Percentiles rank a stretch among this genome's conserved stretches.
These are phyloP conservation scores for Pseudanteris insignis DNA, from an alignment of 2,888 invertebrate genomes.

Conservation along the genomic window DNA sequence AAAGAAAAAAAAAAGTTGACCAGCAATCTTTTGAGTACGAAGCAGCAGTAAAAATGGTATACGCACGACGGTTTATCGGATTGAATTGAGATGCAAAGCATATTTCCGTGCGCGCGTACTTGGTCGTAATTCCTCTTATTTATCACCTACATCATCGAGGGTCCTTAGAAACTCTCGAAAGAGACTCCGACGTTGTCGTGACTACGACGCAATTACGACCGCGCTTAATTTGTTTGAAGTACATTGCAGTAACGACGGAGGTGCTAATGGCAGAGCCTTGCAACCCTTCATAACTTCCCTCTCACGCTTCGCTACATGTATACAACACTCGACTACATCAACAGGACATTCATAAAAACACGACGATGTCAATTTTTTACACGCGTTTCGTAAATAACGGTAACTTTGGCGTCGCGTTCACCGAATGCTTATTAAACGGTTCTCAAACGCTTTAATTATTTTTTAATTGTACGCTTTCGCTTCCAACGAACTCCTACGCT, in stretches of 20 bases:
- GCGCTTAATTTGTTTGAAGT: slow-evolving; percentile 66
- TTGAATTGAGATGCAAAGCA: slow-evolving; percentile 36
- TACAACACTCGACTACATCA: slow-evolving; percentile 48
- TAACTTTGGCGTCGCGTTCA: background rate
- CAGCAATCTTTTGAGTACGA: slow-evolving; percentile 2
- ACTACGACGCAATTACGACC: slow-evolving; percentile 61
- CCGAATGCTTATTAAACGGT: background rate
- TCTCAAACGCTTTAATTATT: slow-evolving; percentile 19
- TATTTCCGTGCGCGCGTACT: slow-evolving; percentile 29
- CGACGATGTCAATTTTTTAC: slow-evolving; percentile 19
- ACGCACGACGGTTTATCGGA: slow-evolving; percentile 22
- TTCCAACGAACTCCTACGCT: no score
- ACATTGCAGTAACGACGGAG: slow-evolving; percentile 55
- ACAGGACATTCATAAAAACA: slow-evolving; percentile 29
- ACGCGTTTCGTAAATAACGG: slow-evolving; percentile 5
- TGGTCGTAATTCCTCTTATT: slow-evolving; percentile 45
- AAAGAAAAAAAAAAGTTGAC: background rate
- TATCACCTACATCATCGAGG: slow-evolving; percentile 47
- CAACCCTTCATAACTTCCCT: slow-evolving; percentile 33
- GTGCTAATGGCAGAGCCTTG: slow-evolving; percentile 60
- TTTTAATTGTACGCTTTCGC: slow-evolving; percentile 3
- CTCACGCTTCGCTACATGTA: slow-evolving; percentile 18
- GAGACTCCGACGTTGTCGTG: slow-evolving; percentile 50
- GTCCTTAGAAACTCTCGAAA: slow-evolving; percentile 46
- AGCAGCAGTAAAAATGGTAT: slow-evolving; percentile 20